A percentile compares a stretch with the other conserved stretches of the same genome.
Conservation (phyloP, 2,113 vertebrate genomes). For the Struthio camelus region DNA sequence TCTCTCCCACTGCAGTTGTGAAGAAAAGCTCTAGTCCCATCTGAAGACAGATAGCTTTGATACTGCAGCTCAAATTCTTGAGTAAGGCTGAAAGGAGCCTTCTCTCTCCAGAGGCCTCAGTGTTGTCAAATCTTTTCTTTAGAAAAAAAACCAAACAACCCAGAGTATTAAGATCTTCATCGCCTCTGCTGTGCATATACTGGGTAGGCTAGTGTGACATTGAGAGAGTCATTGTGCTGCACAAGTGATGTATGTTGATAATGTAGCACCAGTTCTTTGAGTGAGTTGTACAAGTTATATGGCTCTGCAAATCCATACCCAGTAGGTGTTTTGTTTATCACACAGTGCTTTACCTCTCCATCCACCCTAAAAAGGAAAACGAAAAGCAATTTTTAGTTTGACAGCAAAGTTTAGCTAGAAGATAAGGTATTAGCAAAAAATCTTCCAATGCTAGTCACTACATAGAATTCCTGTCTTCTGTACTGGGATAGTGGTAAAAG, state of each 20-base stretch:
- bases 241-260: slow-evolving; percentile 99
- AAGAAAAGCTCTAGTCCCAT: slow-evolving; percentile 75
- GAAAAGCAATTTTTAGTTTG: not conserved
- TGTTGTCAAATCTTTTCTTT: slow-evolving; percentile 57
- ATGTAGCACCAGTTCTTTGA: slow-evolving; percentile 99
- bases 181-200: slow-evolving; percentile 96
- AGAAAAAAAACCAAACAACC: slow-evolving; percentile 26
- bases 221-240: slow-evolving; percentile 99
- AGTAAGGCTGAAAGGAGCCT: slow-evolving; percentile 75
- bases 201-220: slow-evolving; percentile 97
- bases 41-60: slow-evolving; percentile 72
- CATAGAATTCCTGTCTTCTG: not conserved
- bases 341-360: slow-evolving; percentile 96
- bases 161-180: slow-evolving; percentile 78
- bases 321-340: slow-evolving; percentile 98
- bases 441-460: not conserved
- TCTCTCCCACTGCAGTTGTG: slow-evolving; percentile 79
- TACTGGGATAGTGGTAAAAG: not conserved
- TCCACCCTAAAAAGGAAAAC: slow-evolving; percentile 84
- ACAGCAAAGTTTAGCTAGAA: not conserved
- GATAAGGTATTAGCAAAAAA: not conserved
- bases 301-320: slow-evolving; percentile 97
- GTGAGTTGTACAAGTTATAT: slow-evolving; percentile 95
- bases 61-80: slow-evolving; percentile 73
- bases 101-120: slow-evolving; percentile 77